These are phyloP conservation scores for Odontocolon sp. DNA, from an alignment of 2,888 invertebrate genomes.

Conservation along the genomic window DNA sequence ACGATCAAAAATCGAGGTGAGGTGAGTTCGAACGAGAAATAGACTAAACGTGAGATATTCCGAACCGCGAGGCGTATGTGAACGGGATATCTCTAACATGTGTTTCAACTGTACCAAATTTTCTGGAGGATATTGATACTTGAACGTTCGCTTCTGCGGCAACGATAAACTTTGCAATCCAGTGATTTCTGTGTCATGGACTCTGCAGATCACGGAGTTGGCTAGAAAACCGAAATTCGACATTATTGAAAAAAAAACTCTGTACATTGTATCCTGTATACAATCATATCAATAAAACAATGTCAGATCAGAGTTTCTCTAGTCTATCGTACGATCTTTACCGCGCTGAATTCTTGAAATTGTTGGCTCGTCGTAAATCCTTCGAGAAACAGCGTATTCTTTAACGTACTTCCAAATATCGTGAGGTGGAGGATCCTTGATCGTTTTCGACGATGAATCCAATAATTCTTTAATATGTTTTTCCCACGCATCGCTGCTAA, in stretches of 20 bases:
- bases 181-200: conserved; percentile 12
- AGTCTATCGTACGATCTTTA: conserved; percentile 36
- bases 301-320: not conserved
- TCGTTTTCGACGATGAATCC: conserved; percentile 20
- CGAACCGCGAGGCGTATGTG: too few relatives aligned
- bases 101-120: conserved; percentile 40
- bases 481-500: conserved; percentile 66
- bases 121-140: conserved; percentile 59
- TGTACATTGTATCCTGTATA: conserved; percentile 57
- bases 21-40: too few relatives aligned
- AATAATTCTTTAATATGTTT: conserved; percentile 64
- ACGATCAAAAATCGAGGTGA: too few relatives aligned
- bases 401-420: conserved; percentile 57
- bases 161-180: not conserved
- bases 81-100: too few relatives aligned
- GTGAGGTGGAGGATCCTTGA: conserved; percentile 30
- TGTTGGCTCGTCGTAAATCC: conserved; percentile 59
- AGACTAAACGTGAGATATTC: too few relatives aligned
- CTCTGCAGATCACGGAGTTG: conserved; percentile 65
- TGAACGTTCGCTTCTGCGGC: conserved; percentile 36
- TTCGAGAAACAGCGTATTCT: conserved; percentile 45
- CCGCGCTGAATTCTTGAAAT: conserved; percentile 64
- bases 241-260: conserved; percentile 47
- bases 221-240: conserved; percentile 64
- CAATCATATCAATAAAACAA: not conserved